A percentile compares a stretch with the other conserved stretches of the same genome.
These are phyloP conservation scores for Drosophila rubida DNA, from an alignment of 2,888 invertebrate genomes.

Conservation along the genomic window DNA sequence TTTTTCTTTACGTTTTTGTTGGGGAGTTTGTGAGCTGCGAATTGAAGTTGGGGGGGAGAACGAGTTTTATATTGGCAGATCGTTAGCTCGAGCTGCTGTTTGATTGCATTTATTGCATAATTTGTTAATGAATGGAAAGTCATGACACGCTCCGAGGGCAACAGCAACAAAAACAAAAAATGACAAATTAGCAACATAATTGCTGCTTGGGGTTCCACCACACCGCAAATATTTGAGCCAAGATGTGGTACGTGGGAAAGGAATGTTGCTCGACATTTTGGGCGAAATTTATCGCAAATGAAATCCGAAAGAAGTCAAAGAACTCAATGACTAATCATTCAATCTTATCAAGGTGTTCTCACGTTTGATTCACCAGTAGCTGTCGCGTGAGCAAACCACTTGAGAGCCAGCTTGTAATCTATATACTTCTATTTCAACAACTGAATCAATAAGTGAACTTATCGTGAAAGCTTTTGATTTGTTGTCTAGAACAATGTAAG, in stretches of 20 bases:
- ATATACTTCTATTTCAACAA: not conserved
- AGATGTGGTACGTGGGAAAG: conserved; percentile 41
- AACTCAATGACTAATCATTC: conserved; percentile 8
- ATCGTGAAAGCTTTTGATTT: not conserved
- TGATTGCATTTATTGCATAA: conserved; percentile 75
- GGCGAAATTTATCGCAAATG: not conserved
- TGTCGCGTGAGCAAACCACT: not conserved
- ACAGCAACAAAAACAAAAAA: conserved; percentile 8
- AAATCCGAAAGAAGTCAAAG: conserved; percentile 3
- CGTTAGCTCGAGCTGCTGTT: conserved; percentile 62
- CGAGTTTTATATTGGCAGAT: conserved; percentile 73
- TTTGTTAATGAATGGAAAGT: conserved; percentile 67
- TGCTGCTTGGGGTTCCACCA: conserved; percentile 13
- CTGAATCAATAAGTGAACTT: not conserved
- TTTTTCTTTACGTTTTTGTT: not conserved
- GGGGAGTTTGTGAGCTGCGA: not conserved
- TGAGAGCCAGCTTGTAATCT: not conserved
- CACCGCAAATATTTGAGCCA: conserved; percentile 7
- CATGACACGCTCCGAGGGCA: conserved; percentile 62
- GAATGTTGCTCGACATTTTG: conserved; percentile 20
- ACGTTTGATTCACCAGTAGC: not conserved
- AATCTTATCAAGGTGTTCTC: conserved; percentile 7
- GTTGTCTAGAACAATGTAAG: not conserved
- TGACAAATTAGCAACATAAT: conserved; percentile 70
- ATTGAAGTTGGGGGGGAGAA: conserved; percentile 15